phyloP scores from a whole-genome alignment of 2,113 vertebrate genomes.

The Carlito syrichta region DNA sequence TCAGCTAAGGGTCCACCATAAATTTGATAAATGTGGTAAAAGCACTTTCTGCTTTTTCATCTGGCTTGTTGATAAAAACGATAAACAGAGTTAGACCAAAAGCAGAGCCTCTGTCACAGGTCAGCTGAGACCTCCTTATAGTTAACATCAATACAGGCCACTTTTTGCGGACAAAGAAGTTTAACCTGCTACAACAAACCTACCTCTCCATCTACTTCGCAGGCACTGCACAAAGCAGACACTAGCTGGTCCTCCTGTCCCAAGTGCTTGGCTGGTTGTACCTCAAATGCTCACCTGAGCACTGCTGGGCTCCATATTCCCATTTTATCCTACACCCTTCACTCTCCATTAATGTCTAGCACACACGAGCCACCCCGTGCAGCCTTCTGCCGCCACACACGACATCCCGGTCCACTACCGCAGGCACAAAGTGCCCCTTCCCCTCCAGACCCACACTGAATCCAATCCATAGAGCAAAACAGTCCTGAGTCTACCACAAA shows the following conservation, averaged over 20 bases:
- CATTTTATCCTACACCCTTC: not conserved
- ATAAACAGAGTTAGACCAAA: not conserved
- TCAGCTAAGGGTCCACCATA: not conserved
- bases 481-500: not conserved
- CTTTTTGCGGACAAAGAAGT: not conserved
- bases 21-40: not conserved
- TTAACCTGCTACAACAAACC: not conserved
- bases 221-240: rapidly evolving
- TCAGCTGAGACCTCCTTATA: not conserved
- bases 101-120: not conserved
- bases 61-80: not conserved
- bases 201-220: rapidly evolving
- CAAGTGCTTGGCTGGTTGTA: not conserved
- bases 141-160: no score
- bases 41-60: not conserved
- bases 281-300: not conserved
- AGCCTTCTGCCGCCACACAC: not conserved
- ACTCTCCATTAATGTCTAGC: not conserved
- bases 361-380: not conserved
- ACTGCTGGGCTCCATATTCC: not conserved
- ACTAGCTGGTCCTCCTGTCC: not conserved
- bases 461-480: not conserved
- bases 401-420: not conserved
- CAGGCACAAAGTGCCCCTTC: not conserved
- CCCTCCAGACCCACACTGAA: not conserved